Base-by-base conservation (phyloP, 64 coral and sea anemone genomes). In the Porites australiensis region DNA sequence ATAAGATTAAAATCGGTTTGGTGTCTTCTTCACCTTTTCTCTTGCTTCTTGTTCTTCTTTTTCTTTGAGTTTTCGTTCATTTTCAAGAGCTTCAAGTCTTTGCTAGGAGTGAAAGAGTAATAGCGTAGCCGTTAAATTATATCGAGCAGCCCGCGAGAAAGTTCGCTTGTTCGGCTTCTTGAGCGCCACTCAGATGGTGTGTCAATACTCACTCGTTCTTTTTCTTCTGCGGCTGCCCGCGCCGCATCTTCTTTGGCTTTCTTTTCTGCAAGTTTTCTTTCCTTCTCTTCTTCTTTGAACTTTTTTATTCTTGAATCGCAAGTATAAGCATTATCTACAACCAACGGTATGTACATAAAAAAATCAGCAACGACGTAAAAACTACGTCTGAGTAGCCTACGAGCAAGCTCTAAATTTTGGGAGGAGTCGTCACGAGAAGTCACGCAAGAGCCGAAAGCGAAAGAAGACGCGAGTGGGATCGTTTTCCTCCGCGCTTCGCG, bases 191-290 rank as follows among this genome's bases (percentile, higher is more conserved):
- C 27, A 37, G 27, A 37, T 23, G 8, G 11, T 13, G 13, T 74
- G 13, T 13, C 44, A 64, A 15, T 21, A 83, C 81, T 83, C 14
- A 98, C 97, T 80, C 87, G 93, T 61, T 95, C 91, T 72, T 94
- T 95, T 54, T 98, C 97, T 66, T 98, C 97, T 22, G 94, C 94
- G 0, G 83, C 97, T 43, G 90, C 80, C 16, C 77, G 95, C 4
- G 91, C 86, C 49, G 97, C 97, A 70, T 96, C 94, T 44, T 98
- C 94, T 89, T 98, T 98, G 20, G 97, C 97, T 93, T 76, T 98
- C 76, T 93, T 98, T 79, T 98, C 97, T 10, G 97, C 94, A 8
- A 98, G 75, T 91, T 98, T 98, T 46, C 77, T 93, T 64, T 98
- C 97, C 88, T 93, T 98, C 64, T 95, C 94, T 15, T 98, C 91